A percentile compares a stretch with the other conserved stretches of the same genome.
Conservation (phyloP, 2,888 invertebrate genomes). For the Patella caerulea region DNA sequence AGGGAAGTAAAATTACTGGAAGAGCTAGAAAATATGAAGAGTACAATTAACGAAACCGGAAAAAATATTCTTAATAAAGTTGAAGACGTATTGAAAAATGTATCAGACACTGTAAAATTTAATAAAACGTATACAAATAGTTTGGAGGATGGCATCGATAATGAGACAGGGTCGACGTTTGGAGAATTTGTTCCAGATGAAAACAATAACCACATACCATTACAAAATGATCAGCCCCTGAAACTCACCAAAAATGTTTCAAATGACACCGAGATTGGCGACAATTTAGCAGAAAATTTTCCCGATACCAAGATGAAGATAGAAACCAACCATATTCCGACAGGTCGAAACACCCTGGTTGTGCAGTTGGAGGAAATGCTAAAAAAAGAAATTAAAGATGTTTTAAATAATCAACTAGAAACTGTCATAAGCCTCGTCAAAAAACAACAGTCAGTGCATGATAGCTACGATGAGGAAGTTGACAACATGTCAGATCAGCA, state of each 20-base stretch:
- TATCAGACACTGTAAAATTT: background rate
- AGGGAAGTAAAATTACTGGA: conserved; percentile 12
- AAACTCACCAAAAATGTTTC: background rate
- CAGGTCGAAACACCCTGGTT: background rate
- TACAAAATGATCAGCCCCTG: background rate
- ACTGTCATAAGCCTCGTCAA: conserved; percentile 29
- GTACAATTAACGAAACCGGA: conserved; percentile 21
- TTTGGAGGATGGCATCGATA: conserved; percentile 6
- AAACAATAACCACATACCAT: background rate
- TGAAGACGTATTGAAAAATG: conserved; percentile 15
- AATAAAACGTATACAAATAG: background rate
- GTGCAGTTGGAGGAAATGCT: conserved; percentile 31
- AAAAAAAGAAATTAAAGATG: conserved; percentile 30
- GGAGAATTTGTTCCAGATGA: conserved; percentile 16
- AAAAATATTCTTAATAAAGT: conserved; percentile 11
- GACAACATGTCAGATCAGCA: conserved; percentile 29
- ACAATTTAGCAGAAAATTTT: background rate
- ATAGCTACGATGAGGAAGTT: conserved; percentile 27
- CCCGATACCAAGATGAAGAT: background rate
- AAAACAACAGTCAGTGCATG: conserved; percentile 29
- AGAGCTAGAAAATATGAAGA: conserved; percentile 21
- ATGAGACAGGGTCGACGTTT: conserved; percentile 17
- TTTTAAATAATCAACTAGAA: conserved; percentile 29
- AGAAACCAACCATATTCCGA: background rate
- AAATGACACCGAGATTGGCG: background rate